Conservation (phyloP, 2,888 invertebrate genomes). For the Perithous albicinctus region DNA sequence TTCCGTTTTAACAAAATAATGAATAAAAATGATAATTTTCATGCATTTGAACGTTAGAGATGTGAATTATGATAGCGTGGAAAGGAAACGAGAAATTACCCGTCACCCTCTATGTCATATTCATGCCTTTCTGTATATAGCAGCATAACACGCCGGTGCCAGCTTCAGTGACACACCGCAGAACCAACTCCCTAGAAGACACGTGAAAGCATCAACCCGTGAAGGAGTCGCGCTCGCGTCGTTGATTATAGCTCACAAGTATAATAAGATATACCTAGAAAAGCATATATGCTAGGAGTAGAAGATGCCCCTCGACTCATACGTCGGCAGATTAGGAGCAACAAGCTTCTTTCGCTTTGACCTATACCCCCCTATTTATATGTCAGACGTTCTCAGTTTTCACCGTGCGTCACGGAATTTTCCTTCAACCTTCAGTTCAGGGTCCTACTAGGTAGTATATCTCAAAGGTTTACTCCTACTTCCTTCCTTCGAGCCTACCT, state of each 20-base stretch:
- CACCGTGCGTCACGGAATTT: constrained; percentile 22
- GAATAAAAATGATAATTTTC: not conserved
- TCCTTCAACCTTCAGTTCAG: constrained; percentile 23
- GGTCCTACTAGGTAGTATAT: constrained; percentile 9
- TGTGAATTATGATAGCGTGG: not conserved
- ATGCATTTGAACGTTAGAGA: not conserved
- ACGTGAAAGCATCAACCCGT: constrained; percentile 31
- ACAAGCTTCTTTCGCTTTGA: constrained; percentile 23
- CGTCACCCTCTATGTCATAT: not conserved
- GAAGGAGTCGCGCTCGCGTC: constrained; percentile 41
- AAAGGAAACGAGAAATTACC: constrained; percentile 28
- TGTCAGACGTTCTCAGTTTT: constrained; percentile 11
- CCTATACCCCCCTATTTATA: constrained; percentile 22
- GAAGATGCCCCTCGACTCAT: not conserved
- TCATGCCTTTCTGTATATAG: constrained; percentile 22
- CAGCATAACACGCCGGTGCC: not conserved
- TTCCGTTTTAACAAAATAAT: too few species aligned
- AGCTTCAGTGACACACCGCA: constrained; percentile 13
- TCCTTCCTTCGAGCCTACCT: constrained; percentile 38
- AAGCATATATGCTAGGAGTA: not conserved
- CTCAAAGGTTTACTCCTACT: constrained; percentile 41
- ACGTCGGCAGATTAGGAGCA: constrained; percentile 39
- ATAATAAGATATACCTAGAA: not conserved
- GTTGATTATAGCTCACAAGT: not conserved
- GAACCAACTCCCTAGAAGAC: not conserved